Conservation (phyloP, 1,140 invertebrate genomes). For the Drosophila neocordata region DNA sequence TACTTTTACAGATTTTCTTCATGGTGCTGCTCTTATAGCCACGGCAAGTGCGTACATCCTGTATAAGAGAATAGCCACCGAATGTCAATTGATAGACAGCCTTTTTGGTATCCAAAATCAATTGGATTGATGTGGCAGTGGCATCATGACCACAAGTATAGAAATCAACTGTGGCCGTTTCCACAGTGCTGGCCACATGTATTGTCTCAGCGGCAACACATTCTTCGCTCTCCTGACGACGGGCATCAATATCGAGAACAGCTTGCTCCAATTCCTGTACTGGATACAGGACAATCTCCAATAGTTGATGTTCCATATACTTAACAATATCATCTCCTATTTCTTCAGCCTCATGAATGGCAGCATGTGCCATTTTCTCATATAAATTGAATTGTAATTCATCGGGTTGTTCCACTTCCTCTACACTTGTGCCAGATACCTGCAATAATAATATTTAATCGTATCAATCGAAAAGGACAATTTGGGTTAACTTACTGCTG, state of each 20-base stretch:
- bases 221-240: constrained; percentile 35
- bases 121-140: constrained; percentile 27
- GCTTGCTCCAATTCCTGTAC: constrained; percentile 37
- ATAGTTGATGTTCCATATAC: constrained; percentile 38
- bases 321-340: constrained; percentile 26
- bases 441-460: background rate
- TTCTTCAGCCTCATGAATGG: constrained; percentile 22
- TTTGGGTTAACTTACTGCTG: constrained; percentile 34
- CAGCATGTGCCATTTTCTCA: constrained; percentile 14
- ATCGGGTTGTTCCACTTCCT: constrained; percentile 2
- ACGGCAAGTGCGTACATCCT: background rate
- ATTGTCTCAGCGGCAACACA: constrained; percentile 42
- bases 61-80: constrained; percentile 32
- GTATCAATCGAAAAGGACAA: too few relatives aligned
- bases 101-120: constrained; percentile 36
- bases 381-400: constrained; percentile 24
- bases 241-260: constrained; percentile 35
- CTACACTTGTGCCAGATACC: background rate
- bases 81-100: constrained; percentile 45
- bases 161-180: constrained; percentile 38
- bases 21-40: constrained; percentile 9
- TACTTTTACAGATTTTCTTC: constrained; percentile 21
- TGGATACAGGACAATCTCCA: constrained; percentile 57
- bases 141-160: constrained; percentile 39
- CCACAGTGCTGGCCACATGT: constrained; percentile 19